Percentiles rank a stretch among this genome's conserved stretches.
phyloP scores from a whole-genome alignment of 1,140 invertebrate genomes.

The Centruroides vittatus region DNA sequence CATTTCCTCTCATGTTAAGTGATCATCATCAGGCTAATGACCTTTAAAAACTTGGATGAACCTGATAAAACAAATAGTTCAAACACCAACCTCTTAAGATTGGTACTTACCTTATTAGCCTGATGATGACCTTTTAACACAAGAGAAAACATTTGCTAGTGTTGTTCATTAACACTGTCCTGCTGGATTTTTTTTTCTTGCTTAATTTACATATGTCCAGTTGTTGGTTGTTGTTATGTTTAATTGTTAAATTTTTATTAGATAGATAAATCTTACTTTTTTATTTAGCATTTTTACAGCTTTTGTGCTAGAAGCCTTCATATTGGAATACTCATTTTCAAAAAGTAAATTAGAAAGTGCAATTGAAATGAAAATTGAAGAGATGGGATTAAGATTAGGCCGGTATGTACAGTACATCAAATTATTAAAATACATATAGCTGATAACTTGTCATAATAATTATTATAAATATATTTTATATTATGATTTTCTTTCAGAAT shows the following conservation, averaged over 20 bases:
- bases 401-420: constrained; percentile 1
- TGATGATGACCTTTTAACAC: no score
- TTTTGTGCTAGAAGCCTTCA: constrained; percentile 40
- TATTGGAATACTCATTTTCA: constrained; percentile 35
- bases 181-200: no score
- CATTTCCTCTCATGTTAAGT: no score
- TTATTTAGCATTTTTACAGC: constrained; percentile 38
- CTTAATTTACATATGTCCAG: no score
- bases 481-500: background rate
- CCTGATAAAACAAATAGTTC: no score
- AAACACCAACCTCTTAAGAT: no score
- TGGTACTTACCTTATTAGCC: no score
- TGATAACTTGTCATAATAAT: background rate
- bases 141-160: no score
- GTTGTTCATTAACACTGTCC: no score
- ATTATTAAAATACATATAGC: background rate
- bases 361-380: constrained; percentile 34
- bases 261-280: background rate
- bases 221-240: background rate
- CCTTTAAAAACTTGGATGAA: no score
- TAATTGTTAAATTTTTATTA: background rate
- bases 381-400: constrained; percentile 29
- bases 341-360: constrained; percentile 31
- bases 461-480: background rate
- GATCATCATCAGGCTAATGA: no score